Evolutionary conservation across 2,888 invertebrate genomes (phyloP).

Genomic region (Pedicia rivosa): DNA sequence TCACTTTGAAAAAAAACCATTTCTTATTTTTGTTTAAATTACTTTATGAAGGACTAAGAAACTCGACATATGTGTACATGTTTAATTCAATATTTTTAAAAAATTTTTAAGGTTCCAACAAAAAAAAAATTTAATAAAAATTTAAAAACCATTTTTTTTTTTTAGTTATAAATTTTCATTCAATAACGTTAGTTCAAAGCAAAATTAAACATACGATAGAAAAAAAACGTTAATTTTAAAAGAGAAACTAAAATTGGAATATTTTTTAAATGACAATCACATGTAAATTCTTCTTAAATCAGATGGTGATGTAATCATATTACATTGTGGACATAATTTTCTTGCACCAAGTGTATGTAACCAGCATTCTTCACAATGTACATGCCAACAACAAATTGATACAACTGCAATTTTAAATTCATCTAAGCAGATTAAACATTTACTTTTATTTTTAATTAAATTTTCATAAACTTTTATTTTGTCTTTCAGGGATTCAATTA

Average conservation of each 20-base stretch:
- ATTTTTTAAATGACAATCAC: slow-evolving; percentile 30
- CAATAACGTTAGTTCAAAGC: no score
- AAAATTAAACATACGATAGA: no score
- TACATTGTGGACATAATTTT: slow-evolving; percentile 89
- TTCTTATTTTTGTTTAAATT: no score
- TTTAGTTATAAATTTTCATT: no score
- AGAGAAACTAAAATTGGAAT: slow-evolving; percentile 5
- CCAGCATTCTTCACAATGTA: slow-evolving; percentile 79
- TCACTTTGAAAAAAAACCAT: no score
- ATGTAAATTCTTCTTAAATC: slow-evolving; percentile 81
- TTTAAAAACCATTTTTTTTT: no score
- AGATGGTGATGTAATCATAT: slow-evolving; percentile 77
- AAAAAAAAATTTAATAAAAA: no score
- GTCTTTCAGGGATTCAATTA: slow-evolving; percentile 44
- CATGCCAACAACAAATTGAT: slow-evolving; percentile 93
- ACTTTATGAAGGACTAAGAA: no score
- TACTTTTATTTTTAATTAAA: slow-evolving; percentile 43
- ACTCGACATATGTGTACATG: no score
- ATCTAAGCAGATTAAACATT: slow-evolving; percentile 83
- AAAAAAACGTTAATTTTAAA: no score
- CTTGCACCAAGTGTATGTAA: slow-evolving; percentile 60
- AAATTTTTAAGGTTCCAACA: no score
- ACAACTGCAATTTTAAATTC: slow-evolving; percentile 73
- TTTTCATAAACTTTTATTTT: slow-evolving; percentile 48
- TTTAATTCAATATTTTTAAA: no score